Percentiles rank a stretch among this genome's conserved stretches.
Conservation (phyloP, 2,113 vertebrate genomes). For the Canis aureus region DNA sequence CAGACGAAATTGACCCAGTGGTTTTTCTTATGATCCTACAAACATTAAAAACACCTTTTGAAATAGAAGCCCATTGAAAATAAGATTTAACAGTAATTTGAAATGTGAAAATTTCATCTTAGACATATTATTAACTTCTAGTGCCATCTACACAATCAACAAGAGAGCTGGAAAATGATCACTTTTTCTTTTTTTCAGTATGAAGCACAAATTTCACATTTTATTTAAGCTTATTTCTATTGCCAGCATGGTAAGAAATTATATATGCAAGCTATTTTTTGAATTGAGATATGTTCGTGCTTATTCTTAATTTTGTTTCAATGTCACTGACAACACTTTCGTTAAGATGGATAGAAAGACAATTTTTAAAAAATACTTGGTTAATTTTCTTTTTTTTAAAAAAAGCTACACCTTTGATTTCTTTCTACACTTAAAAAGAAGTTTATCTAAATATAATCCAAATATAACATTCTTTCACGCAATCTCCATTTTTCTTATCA, state of each 20-base stretch:
- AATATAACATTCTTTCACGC: background rate
- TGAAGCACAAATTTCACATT: background rate
- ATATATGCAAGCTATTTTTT: background rate
- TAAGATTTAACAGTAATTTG: background rate
- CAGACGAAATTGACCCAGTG: background rate
- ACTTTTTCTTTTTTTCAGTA: background rate
- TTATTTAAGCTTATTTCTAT: background rate
- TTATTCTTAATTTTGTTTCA: slow-evolving; percentile 43
- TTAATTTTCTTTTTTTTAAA: background rate
- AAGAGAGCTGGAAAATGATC: background rate
- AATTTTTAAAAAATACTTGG: background rate
- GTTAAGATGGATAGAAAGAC: slow-evolving; percentile 13
- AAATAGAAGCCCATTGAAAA: background rate
- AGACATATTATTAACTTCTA: background rate
- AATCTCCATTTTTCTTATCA: slow-evolving; percentile 16
- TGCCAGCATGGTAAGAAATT: background rate
- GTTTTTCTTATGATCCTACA: background rate
- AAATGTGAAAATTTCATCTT: slow-evolving; percentile 49
- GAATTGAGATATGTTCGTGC: background rate
- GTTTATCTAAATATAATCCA: background rate
- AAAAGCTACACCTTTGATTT: accelerated
- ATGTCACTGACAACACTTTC: background rate
- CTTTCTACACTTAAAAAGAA: background rate
- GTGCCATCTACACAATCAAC: background rate
- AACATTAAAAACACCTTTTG: background rate